Evolutionary conservation across 2,113 vertebrate species (phyloP).

Genomic region (Bos indicus): DNA sequence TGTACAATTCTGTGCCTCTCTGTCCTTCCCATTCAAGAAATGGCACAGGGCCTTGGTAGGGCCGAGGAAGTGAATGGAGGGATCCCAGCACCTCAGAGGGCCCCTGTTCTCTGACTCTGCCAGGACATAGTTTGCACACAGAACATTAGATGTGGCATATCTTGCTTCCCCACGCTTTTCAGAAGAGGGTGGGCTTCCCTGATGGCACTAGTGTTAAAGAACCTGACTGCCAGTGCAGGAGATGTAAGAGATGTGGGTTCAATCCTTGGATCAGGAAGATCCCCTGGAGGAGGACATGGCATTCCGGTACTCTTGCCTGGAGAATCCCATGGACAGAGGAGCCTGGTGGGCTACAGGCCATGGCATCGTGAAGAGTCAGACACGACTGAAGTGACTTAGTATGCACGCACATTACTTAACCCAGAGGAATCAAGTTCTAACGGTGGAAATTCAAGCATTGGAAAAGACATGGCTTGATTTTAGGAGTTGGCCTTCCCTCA

Average conservation of each 20-base stretch:
- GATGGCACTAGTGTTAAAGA: not conserved
- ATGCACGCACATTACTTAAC: not conserved
- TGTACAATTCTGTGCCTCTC: not conserved
- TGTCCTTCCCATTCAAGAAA: not conserved
- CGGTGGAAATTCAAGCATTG: not conserved
- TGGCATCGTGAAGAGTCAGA: not conserved
- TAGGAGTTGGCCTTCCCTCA: not conserved
- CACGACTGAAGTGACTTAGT: not conserved
- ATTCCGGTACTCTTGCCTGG: not conserved
- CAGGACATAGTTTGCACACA: not conserved
- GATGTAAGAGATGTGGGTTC: not conserved
- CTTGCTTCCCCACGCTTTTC: not conserved
- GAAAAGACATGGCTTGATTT: not conserved
- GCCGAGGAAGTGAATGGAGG: not conserved
- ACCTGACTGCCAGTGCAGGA: not conserved
- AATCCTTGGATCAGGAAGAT: not conserved
- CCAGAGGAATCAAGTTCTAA: not conserved
- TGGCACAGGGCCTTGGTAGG: not conserved
- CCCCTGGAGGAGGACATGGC: not conserved
- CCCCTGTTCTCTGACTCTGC: not conserved
- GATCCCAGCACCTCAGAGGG: not conserved
- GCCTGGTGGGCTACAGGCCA: not conserved
- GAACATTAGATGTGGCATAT: not conserved
- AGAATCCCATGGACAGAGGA: not conserved
- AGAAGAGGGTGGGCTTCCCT: not conserved